Evolutionary conservation across 2,113 vertebrate species (phyloP).

Genomic region (Lepus timidus): DNA sequence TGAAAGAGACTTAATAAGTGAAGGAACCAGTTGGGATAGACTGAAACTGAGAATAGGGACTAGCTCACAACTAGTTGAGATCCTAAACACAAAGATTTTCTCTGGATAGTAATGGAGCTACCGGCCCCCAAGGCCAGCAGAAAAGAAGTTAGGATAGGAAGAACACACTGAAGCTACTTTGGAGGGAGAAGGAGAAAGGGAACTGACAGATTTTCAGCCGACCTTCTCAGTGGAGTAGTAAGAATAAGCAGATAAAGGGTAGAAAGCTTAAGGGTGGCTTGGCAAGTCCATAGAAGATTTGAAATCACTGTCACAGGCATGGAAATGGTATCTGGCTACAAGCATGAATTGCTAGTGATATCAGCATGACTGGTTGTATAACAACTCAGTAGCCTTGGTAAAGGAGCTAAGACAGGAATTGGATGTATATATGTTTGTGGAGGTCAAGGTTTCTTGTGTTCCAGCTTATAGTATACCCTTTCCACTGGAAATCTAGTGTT

Average conservation of each 20-base stretch:
- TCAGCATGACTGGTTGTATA: neutral
- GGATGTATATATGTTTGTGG: neutral
- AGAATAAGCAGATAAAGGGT: neutral
- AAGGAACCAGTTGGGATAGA: slow-evolving; percentile 44
- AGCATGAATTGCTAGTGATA: neutral
- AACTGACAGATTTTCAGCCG: slow-evolving; percentile 17
- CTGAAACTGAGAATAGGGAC: slow-evolving; percentile 17
- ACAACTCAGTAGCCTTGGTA: neutral
- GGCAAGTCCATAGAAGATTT: slow-evolving; percentile 13
- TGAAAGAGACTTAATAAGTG: slow-evolving; percentile 39
- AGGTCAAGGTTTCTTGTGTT: slow-evolving; percentile 43
- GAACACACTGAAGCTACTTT: slow-evolving; percentile 26
- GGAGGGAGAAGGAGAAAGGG: neutral
- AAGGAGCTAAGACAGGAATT: neutral
- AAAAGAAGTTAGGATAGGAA: slow-evolving; percentile 5
- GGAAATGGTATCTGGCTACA: neutral
- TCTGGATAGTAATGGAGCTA: neutral
- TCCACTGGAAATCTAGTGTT: slow-evolving; percentile 43
- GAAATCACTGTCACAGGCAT: slow-evolving; percentile 31
- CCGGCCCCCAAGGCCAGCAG: neutral
- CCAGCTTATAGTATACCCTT: neutral
- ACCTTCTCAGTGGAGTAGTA: slow-evolving; percentile 6
- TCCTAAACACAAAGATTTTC: neutral
- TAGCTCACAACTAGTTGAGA: slow-evolving; percentile 28
- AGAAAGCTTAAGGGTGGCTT: neutral